phyloP scores from a whole-genome alignment of 2,888 invertebrate genomes.

The Synanthedon tipuliformis region DNA sequence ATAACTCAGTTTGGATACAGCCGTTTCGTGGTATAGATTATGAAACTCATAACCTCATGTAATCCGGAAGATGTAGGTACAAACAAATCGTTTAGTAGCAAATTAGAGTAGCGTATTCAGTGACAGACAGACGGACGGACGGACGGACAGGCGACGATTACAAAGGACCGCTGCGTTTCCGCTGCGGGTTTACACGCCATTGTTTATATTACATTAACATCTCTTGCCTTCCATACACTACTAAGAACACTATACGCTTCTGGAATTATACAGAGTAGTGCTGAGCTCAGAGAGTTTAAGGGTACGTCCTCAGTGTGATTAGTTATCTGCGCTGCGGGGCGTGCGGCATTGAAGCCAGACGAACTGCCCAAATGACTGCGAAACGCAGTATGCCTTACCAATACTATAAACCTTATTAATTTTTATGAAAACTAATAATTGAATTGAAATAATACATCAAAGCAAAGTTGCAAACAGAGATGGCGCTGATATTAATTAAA shows the following conservation, averaged over 20 bases:
- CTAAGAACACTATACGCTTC: slow-evolving; percentile 48
- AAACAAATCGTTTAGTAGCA: background rate
- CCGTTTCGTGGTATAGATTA: background rate
- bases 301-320: too few species aligned
- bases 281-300: too few species aligned
- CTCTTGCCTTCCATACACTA: slow-evolving; percentile 24
- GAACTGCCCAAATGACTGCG: too few species aligned
- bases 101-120: slow-evolving; percentile 8
- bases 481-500: too few species aligned
- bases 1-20: background rate
- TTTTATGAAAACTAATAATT: too few species aligned
- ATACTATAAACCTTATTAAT: too few species aligned
- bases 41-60: background rate
- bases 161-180: slow-evolving; percentile 17
- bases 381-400: too few species aligned
- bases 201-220: slow-evolving; percentile 36
- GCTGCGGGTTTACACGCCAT: slow-evolving; percentile 7
- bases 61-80: background rate
- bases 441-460: too few species aligned
- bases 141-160: slow-evolving; percentile 11
- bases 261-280: slow-evolving; percentile 19
- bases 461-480: too few species aligned
- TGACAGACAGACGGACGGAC: slow-evolving; percentile 11
- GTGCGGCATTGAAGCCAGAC: too few species aligned
- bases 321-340: too few species aligned